phyloP scores from a whole-genome alignment of 2,888 invertebrate genomes.

The Sialis fuliginosa region DNA sequence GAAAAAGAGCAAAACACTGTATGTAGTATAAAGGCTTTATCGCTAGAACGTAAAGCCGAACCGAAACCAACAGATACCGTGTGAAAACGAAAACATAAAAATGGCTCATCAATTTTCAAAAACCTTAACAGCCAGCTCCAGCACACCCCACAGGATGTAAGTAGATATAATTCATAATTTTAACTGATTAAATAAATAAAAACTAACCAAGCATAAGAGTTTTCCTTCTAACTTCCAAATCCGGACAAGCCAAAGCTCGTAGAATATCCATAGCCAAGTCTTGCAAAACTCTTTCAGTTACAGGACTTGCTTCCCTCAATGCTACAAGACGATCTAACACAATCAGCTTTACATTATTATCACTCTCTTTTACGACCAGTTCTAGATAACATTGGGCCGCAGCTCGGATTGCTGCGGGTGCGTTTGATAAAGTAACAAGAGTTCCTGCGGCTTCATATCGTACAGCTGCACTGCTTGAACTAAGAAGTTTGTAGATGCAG shows the following conservation, averaged over 20 bases:
- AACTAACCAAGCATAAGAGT: conserved; percentile 48
- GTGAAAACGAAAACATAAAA: too few species aligned
- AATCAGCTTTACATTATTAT: conserved; percentile 98
- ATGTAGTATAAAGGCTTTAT: too few species aligned
- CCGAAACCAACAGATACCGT: too few species aligned
- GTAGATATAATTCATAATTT: too few species aligned
- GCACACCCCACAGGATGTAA: too few species aligned
- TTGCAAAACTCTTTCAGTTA: conserved; percentile 70
- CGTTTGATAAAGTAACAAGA: conserved; percentile 88
- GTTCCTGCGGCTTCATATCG: conserved; percentile 98
- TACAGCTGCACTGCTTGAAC: conserved; percentile 90
- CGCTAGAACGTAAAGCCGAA: too few species aligned
- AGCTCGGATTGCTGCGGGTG: conserved; percentile 92
- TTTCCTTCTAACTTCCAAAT: conserved; percentile 84
- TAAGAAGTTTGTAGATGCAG: conserved; percentile 93
- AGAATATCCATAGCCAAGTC: conserved; percentile 96
- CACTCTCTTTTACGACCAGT: conserved; percentile 96
- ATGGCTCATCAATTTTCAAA: too few species aligned
- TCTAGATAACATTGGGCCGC: conserved; percentile 98
- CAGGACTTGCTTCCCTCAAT: conserved; percentile 56
- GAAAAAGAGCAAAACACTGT: too few species aligned
- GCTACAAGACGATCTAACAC: conserved; percentile 86
- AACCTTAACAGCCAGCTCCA: too few species aligned
- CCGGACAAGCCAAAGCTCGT: conserved; percentile 79
- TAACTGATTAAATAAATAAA: not conserved